phyloP scores from a whole-genome alignment of 2,888 invertebrate species.

The Periphyllus acericola region DNA sequence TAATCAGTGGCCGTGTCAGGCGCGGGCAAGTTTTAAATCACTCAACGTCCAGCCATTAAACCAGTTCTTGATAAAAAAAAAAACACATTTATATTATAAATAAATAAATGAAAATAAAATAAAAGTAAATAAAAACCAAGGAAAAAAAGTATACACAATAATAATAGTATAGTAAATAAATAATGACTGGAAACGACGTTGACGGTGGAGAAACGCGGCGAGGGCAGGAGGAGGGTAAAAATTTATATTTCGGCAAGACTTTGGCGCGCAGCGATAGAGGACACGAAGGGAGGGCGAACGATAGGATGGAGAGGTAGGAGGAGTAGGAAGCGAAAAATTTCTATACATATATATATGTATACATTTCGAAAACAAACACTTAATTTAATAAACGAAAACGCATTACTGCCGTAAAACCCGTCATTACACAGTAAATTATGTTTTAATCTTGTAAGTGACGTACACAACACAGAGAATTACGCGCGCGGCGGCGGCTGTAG shows the following conservation, averaged over 20 bases:
- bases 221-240: not conserved
- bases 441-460: conserved; percentile 62
- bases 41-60: conserved; percentile 61
- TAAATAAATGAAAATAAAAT: conserved; percentile 1
- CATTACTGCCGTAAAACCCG: conserved; percentile 49
- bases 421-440: conserved; percentile 61
- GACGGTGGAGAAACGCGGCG: not conserved
- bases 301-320: not conserved
- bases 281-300: too few species aligned
- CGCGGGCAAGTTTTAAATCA: conserved; percentile 60
- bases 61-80: conserved; percentile 54
- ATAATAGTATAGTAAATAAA: conserved; percentile 17
- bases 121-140: too few species aligned
- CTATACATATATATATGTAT: conserved; percentile 9
- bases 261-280: not conserved
- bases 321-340: not conserved
- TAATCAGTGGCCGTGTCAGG: conserved; percentile 60
- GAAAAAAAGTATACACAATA: too few species aligned
- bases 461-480: not conserved
- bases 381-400: conserved; percentile 60
- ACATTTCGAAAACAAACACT: conserved; percentile 42
- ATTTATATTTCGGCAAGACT: conserved; percentile 18
- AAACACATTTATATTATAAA: conserved; percentile 11
- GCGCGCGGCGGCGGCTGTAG: not conserved
- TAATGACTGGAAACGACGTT: not conserved